Evolutionary conservation across 2,797 vertebrate genomes (phyloP), one percentile per base, ranked within the genome.

Genomic region (Otolemur crassicaudatus): DNA sequence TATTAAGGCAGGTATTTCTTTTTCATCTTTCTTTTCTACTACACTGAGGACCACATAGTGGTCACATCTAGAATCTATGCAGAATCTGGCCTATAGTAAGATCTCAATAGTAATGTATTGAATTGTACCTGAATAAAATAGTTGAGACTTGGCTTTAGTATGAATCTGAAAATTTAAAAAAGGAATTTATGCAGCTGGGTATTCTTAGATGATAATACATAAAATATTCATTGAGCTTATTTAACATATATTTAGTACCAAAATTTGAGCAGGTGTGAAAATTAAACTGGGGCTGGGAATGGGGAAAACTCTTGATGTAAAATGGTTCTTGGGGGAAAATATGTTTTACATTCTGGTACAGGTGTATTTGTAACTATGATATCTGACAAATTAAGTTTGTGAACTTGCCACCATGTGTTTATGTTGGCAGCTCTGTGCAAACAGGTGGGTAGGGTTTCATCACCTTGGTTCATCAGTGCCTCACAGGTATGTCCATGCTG

Each of bases 131-230:
- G 72, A 89, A 69, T 69, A 75, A 87, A 90, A 90, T 58, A 77
- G 49, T 25, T 87, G 23, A 63, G 40, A 79, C 3, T 90, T 37
- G 2, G 4, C 4, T 17, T 94, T 92, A 22, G 23, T 69, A n/a
- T 37, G 13, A 92, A 37, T 87, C 23, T 92, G 53, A 84, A 93
- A 90, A 90, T 43, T 27, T 70, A 87, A 90, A 61, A 29, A 88
- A 79, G 49, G 9, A 94, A 56, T 92, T 61, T 92, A 34, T 63
- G 3, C 34, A 73, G 37, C 31, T 83, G 22, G 17, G 14, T 56
- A 82, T 86, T 94, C 14, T 14, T 86, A 20, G 7, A n/a, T 61
- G 90, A 25, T 0, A 90, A 70, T 7, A 40, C 7, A 86, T 63
- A 83, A 83, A 70, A 40, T 81, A 60, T 63, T 83, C 53, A 31